Conservation (phyloP, 2,113 vertebrate genomes). For the Gasterosteus aculeatus region DNA sequence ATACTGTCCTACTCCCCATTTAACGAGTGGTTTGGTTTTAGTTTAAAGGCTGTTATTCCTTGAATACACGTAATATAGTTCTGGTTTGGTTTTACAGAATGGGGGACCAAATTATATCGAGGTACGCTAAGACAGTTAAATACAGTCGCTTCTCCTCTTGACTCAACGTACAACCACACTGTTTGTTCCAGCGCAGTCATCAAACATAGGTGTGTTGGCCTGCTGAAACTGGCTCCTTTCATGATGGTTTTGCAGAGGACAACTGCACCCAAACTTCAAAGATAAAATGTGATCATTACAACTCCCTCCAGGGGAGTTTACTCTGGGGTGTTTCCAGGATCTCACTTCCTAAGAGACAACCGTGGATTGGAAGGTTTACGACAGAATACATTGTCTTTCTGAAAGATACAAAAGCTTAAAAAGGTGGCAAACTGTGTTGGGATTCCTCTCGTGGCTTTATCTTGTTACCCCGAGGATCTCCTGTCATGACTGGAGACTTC, state of each 20-base stretch:
- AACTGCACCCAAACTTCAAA: constrained; percentile 38
- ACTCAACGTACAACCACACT: constrained; percentile 10
- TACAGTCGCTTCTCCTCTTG: background rate
- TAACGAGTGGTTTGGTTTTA: background rate
- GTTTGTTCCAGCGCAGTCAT: constrained; percentile 24
- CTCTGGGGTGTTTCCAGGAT: constrained; percentile 20
- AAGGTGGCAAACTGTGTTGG: background rate
- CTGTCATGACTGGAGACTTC: constrained; percentile 46
- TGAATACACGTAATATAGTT: constrained; percentile 5
- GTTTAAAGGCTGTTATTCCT: background rate
- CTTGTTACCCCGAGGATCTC: constrained; percentile 28
- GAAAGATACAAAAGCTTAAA: constrained; percentile 10
- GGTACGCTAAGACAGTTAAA: background rate
- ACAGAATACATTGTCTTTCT: constrained; percentile 1
- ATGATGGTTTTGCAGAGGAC: background rate
- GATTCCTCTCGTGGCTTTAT: constrained; percentile 16
- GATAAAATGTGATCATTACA: constrained; percentile 52
- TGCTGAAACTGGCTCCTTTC: constrained; percentile 37
- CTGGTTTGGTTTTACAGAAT: background rate
- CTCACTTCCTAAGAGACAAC: background rate
- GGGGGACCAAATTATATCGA: background rate
- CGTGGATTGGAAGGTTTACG: background rate
- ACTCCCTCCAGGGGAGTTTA: constrained; percentile 56
- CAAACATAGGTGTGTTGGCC: constrained; percentile 57
- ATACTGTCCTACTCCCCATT: constrained; percentile 2